Evolutionary conservation across 2,888 invertebrate species (phyloP), one percentile per base, ranked within the genome.

Genomic region (Dendrolimus houi): DNA sequence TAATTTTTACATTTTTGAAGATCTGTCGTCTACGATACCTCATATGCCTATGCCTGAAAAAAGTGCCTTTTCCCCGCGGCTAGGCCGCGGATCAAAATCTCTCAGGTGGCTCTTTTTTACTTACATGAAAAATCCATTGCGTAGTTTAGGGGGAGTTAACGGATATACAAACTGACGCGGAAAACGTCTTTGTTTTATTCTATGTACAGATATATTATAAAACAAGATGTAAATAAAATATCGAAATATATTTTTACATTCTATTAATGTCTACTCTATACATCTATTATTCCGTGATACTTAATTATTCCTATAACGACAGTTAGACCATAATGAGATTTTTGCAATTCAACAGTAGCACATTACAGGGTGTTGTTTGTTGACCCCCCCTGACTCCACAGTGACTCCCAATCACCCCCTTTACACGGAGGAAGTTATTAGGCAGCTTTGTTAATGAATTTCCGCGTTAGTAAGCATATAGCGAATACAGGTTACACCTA

Each of bases 301-400:
- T 87, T 87, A 87, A 88, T 89, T 88, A 88, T 87, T 86, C 85
- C 83, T 87, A 85, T 88, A 87, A 87, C 87, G 87, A 87, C 88
- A 87, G 88, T 87, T 88, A 88, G 88, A 87, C 77, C 77, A 85
- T 87, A 89, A 88, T 89, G 88, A 88, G 88, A 89, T 88, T 89
- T 88, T 88, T 89, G 87, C 86, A 88, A 88, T 88, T 89, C 87
- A 86, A 87, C 87, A 85, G 85, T 82, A 83, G 82, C 86, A 84
- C 86, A 87, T 86, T 85, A 87, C 83, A 77, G 82, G 81, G 81
- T 72, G 79, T 73, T 83, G 85, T 85, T 81, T 83, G 82, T 85
- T 81, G 81, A 72, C 76, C 75, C 70, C 71, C 71, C 47, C 47
- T 47, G 47, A 47, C 47, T 29, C 17, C 47, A 47, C 47, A 47